phyloP scores from a whole-genome alignment of 2,888 invertebrate genomes.

The Cheilosia variabilis region DNA sequence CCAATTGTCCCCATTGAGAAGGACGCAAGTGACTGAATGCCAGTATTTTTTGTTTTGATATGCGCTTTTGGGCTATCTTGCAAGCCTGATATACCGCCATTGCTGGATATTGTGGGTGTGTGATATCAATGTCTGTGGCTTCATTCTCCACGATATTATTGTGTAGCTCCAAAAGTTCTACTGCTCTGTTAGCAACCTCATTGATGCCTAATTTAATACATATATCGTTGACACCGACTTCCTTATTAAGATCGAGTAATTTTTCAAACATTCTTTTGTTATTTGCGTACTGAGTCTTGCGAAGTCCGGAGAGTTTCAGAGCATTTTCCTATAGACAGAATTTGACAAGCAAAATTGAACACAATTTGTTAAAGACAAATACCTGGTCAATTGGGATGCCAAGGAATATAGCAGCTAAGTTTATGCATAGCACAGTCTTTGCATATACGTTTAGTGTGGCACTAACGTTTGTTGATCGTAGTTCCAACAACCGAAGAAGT shows the following conservation, averaged over 20 bases:
- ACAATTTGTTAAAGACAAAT: neutral
- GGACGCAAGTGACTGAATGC: conserved; percentile 86
- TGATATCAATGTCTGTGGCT: conserved; percentile 85
- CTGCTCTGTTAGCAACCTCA: conserved; percentile 84
- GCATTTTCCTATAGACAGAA: conserved; percentile 85
- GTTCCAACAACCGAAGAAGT: conserved; percentile 80
- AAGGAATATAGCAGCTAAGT: conserved; percentile 85
- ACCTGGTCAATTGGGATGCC: conserved; percentile 85
- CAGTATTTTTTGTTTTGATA: conserved; percentile 85
- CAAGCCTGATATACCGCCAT: conserved; percentile 88
- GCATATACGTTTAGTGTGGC: conserved; percentile 85
- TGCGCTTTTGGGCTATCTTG: conserved; percentile 86
- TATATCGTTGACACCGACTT: conserved; percentile 85
- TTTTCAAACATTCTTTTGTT: conserved; percentile 86
- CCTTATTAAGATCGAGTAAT: conserved; percentile 86
- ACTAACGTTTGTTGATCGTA: conserved; percentile 80
- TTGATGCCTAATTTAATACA: conserved; percentile 86
- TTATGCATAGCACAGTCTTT: conserved; percentile 86
- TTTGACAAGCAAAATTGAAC: neutral
- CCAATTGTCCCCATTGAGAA: conserved; percentile 86
- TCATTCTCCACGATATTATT: conserved; percentile 79
- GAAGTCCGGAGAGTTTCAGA: conserved; percentile 86
- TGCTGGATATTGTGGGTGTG: conserved; percentile 87
- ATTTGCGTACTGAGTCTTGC: conserved; percentile 85
- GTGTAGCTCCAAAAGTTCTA: conserved; percentile 85